phyloP scores from a whole-genome alignment of 1,140 invertebrate genomes.

The Steinernema feltiae region DNA sequence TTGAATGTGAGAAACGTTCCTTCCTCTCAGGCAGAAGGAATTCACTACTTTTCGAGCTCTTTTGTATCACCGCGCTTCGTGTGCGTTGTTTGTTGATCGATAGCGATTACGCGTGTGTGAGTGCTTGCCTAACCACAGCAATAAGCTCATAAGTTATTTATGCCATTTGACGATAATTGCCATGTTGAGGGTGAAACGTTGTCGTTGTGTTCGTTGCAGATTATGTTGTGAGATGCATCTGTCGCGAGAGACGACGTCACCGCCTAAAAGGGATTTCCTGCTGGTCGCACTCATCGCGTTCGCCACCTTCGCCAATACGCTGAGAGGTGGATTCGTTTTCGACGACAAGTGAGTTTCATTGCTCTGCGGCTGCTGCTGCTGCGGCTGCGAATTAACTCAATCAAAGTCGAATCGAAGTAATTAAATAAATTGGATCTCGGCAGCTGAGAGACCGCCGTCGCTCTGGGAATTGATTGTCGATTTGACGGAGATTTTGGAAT shows the following conservation, averaged over 20 bases:
- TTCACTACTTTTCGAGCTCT: no score
- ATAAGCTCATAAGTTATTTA: constrained; percentile 5
- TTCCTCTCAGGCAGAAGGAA: no score
- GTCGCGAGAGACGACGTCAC: not conserved
- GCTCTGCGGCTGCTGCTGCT: no score
- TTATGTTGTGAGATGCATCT: not conserved
- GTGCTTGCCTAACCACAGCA: not conserved
- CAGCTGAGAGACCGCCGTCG: not conserved
- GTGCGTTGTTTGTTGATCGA: no score
- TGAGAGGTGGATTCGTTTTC: not conserved
- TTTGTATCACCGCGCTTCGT: no score
- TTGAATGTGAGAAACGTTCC: not conserved
- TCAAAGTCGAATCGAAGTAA: constrained; percentile 9
- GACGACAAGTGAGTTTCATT: not conserved
- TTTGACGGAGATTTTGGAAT: not conserved
- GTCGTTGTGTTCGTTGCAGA: no score
- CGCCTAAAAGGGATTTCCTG: not conserved
- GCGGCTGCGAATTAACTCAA: constrained; percentile 1
- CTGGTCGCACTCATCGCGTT: not conserved
- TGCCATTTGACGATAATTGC: not conserved
- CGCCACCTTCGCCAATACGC: not conserved
- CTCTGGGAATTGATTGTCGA: not conserved
- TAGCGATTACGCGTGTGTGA: not conserved
- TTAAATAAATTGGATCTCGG: constrained; percentile 2
- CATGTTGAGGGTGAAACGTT: no score